These are phyloP conservation scores for Ptychobarbus kaznakovi DNA, from an alignment of 2,797 vertebrate genomes.

Conservation along the genomic window DNA sequence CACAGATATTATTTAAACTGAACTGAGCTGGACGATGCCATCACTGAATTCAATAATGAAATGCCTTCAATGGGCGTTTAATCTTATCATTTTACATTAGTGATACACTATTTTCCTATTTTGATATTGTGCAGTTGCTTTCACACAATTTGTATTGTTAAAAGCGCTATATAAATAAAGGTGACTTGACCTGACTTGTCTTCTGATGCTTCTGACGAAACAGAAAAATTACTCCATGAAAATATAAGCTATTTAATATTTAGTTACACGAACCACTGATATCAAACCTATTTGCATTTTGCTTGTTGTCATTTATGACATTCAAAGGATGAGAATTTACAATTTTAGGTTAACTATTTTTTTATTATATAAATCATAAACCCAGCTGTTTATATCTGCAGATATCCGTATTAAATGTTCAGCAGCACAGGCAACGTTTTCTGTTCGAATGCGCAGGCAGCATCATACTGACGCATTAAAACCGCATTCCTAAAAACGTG, in stretches of 20 bases:
- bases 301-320: background rate
- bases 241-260: background rate
- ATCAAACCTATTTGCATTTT: background rate
- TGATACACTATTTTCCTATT: no score
- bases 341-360: background rate
- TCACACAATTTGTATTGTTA: no score
- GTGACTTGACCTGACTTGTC: no score
- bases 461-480: slow-evolving; percentile 29
- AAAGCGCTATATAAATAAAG: no score
- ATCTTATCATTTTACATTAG: no score
- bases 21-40: no score
- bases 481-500: slow-evolving; percentile 57
- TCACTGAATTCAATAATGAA: no score
- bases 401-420: background rate
- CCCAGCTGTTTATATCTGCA: background rate
- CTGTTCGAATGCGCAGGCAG: background rate
- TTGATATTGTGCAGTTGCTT: no score
- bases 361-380: background rate
- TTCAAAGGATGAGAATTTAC: background rate
- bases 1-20: no score
- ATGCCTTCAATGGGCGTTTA: no score
- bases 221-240: background rate
- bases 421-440: background rate
- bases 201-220: background rate
- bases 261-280: background rate